These are phyloP conservation scores for human DNA, from an alignment of 2,113 vertebrate species.

Conservation along the genomic window GRCh38 chr11:101022501-101023000, in stretches of 20 bases:
- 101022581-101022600: not conserved
- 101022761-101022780: fast-evolving
- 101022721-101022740: not conserved
- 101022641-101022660: not conserved
- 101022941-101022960: not conserved
- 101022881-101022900: not conserved
- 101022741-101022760: not conserved
- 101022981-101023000: not conserved
- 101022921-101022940: not conserved
- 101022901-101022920: not conserved
- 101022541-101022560: not conserved
- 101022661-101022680: not conserved
- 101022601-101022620: not conserved
- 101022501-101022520: not conserved
- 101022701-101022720: not conserved
- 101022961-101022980: not conserved
- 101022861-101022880: not conserved
- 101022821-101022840: not conserved
- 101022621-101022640: not conserved
- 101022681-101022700: not conserved
- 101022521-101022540: not conserved
- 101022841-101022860: not conserved
- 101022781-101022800: not conserved
- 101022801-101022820: not conserved
- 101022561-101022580: not conserved